Conservation (phyloP, 1,140 invertebrate species). For the Samia ricini region DNA sequence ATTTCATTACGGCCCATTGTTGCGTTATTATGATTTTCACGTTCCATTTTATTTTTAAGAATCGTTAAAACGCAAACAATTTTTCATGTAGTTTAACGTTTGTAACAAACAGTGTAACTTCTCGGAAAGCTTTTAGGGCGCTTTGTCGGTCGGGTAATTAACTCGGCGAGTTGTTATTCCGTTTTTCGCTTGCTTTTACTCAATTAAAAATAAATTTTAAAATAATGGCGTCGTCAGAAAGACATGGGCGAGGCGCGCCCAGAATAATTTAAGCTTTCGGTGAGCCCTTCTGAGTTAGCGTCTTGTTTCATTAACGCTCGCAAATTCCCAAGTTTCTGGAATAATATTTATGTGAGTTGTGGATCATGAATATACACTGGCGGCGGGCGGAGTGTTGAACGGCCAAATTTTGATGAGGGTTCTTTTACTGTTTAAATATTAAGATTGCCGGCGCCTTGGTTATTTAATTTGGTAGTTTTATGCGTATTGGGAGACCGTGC, state of each 20-base stretch:
- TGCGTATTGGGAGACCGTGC: constrained; percentile 16
- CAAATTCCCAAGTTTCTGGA: constrained; percentile 35
- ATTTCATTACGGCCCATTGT: constrained; percentile 71
- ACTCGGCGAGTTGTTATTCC: constrained; percentile 55
- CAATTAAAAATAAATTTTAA: constrained; percentile 76
- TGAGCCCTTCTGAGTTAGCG: constrained; percentile 50
- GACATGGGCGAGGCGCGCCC: constrained; percentile 42
- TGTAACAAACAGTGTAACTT: constrained; percentile 42
- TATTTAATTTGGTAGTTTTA: constrained; percentile 50
- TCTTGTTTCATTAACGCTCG: constrained; percentile 70
- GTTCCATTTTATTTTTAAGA: constrained; percentile 62
- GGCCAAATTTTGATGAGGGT: constrained; percentile 37
- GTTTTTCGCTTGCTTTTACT: constrained; percentile 67
- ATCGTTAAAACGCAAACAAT: constrained; percentile 55
- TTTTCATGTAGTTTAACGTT: constrained; percentile 52
- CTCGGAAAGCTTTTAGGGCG: constrained; percentile 52
- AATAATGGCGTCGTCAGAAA: constrained; percentile 65
- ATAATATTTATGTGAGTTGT: constrained; percentile 53
- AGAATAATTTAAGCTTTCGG: constrained; percentile 65
- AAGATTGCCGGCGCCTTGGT: constrained; percentile 18
- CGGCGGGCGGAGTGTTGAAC: constrained; percentile 32
- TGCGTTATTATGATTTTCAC: constrained; percentile 67
- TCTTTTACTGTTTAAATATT: constrained; percentile 6
- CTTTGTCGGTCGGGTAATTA: constrained; percentile 58
- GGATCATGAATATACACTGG: constrained; percentile 63